Percentiles rank a stretch among this genome's conserved stretches.
Evolutionary conservation across 2,888 invertebrate species (phyloP).

Genomic region (Macropis europaea): DNA sequence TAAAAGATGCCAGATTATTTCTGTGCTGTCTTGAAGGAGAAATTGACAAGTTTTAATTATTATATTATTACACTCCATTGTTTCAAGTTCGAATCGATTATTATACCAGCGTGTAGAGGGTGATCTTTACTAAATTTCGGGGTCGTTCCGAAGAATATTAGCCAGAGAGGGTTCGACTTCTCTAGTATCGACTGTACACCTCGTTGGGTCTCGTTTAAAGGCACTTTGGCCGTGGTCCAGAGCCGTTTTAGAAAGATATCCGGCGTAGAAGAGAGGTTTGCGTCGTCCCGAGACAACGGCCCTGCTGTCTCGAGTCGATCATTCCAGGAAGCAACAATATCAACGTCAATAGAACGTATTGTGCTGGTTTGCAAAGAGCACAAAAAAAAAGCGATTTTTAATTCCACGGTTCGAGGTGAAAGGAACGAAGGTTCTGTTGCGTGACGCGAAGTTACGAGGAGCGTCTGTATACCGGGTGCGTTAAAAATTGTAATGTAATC

Average conservation of each 20-base stretch:
- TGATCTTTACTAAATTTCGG: too few relatives aligned
- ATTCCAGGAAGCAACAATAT: constrained; percentile 35
- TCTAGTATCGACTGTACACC: not conserved
- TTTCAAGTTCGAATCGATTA: too few relatives aligned
- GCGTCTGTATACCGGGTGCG: too few relatives aligned
- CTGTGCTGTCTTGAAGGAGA: too few relatives aligned
- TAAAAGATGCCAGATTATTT: too few relatives aligned
- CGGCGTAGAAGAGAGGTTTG: constrained; percentile 19
- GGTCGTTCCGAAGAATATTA: too few relatives aligned
- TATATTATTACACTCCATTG: too few relatives aligned
- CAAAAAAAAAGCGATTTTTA: not conserved
- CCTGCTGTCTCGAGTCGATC: constrained; percentile 20
- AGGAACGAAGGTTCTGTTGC: not conserved
- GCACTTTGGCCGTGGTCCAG: constrained; percentile 44
- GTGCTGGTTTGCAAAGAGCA: not conserved
- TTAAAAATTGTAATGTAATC: too few relatives aligned
- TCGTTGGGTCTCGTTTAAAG: constrained; percentile 1
- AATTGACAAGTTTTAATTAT: too few relatives aligned
- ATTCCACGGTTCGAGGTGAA: not conserved
- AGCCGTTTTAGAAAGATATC: constrained; percentile 53
- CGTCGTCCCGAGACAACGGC: constrained; percentile 37
- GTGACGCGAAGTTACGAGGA: not conserved
- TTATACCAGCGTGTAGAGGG: too few relatives aligned
- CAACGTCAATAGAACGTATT: constrained; percentile 26
- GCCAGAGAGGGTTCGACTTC: constrained; percentile 18